Evolutionary conservation across 2,888 invertebrate species (phyloP).

Genomic region (Asteroscopus sphinx): DNA sequence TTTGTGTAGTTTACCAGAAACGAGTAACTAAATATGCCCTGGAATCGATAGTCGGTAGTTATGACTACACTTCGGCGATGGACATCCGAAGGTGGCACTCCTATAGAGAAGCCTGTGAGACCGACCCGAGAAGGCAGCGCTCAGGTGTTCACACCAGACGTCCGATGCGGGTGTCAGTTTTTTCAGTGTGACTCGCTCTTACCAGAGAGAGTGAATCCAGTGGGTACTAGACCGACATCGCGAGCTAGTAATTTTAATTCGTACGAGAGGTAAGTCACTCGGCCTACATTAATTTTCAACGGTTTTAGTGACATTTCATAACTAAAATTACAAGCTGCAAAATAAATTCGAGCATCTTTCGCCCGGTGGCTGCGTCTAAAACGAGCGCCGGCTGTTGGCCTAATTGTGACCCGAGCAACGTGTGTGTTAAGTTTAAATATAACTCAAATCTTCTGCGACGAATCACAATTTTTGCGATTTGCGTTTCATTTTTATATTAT

Average conservation of each 20-base stretch:
- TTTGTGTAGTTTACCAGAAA: slow-evolving; percentile 65
- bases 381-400: slow-evolving; percentile 87
- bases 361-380: slow-evolving; percentile 88
- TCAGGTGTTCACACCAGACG: slow-evolving; percentile 93
- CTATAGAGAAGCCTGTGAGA: slow-evolving; percentile 90
- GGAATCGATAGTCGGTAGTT: slow-evolving; percentile 73
- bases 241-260: slow-evolving; percentile 87
- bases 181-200: slow-evolving; percentile 94
- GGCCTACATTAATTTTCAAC: slow-evolving; percentile 64
- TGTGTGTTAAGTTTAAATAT: slow-evolving; percentile 83
- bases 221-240: slow-evolving; percentile 91
- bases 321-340: slow-evolving; percentile 73
- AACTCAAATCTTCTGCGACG: slow-evolving; percentile 77
- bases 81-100: slow-evolving; percentile 92
- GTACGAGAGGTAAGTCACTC: slow-evolving; percentile 80
- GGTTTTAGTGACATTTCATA: slow-evolving; percentile 75
- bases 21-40: slow-evolving; percentile 70
- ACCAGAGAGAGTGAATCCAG: slow-evolving; percentile 93
- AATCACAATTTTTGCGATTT: slow-evolving; percentile 73
- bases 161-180: slow-evolving; percentile 96
- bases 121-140: slow-evolving; percentile 93
- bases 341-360: slow-evolving; percentile 75
- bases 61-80: slow-evolving; percentile 91
- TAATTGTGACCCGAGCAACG: slow-evolving; percentile 85
- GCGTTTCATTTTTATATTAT: slow-evolving; percentile 57